Conservation (phyloP, 1,140 invertebrate species). For the Solen grandis region DNA sequence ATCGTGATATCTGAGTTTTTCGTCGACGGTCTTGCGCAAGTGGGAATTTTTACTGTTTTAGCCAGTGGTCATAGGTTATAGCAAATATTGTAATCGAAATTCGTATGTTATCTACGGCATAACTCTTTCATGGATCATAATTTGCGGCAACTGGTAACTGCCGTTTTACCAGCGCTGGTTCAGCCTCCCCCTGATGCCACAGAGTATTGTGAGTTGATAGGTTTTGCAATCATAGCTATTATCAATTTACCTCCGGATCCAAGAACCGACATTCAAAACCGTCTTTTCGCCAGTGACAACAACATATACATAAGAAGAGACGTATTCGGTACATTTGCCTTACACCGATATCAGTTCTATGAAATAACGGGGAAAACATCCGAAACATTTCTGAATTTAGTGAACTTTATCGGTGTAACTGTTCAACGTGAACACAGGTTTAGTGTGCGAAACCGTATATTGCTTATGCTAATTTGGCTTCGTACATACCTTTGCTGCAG, state of each 20-base stretch:
- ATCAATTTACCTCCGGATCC: background rate
- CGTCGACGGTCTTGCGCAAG: too few relatives aligned
- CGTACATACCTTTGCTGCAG: constrained; percentile 1
- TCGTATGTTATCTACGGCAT: too few relatives aligned
- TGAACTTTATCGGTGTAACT: too few relatives aligned
- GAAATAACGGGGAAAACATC: constrained; percentile 3
- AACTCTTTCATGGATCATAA: too few relatives aligned
- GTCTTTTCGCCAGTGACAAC: background rate
- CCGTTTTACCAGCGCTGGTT: background rate
- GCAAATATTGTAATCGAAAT: too few relatives aligned
- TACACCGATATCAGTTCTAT: constrained; percentile 13
- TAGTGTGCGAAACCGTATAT: background rate
- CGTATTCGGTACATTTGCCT: constrained; percentile 1
- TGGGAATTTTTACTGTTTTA: constrained; percentile 8
- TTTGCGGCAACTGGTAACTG: background rate
- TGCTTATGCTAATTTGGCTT: constrained; percentile 4
- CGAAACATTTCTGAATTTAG: constrained; percentile 8
- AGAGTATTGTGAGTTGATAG: too few relatives aligned
- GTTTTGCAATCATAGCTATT: background rate
- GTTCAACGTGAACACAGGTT: background rate
- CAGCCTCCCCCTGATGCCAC: too few relatives aligned
- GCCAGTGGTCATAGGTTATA: too few relatives aligned
- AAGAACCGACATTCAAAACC: too few relatives aligned
- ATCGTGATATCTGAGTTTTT: too few relatives aligned
- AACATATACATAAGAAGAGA: constrained; percentile 8